These are phyloP conservation scores for Stenolophus ochropezus DNA, from an alignment of 2,888 invertebrate species.

Conservation along the genomic window DNA sequence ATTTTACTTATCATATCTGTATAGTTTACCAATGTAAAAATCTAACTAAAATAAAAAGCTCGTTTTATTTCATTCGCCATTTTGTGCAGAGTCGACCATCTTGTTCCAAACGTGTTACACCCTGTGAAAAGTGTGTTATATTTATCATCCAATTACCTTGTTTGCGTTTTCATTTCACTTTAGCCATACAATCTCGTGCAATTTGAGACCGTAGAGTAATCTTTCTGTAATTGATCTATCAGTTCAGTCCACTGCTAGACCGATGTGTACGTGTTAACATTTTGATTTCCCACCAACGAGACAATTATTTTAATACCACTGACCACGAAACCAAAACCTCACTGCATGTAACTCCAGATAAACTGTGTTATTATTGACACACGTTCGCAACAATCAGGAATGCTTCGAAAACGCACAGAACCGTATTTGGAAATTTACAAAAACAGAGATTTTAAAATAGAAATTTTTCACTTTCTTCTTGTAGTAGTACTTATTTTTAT, in stretches of 20 bases:
- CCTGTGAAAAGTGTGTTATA: not conserved
- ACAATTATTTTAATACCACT: conserved; percentile 47
- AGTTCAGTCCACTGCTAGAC: not conserved
- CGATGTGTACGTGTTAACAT: conserved; percentile 44
- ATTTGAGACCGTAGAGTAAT: not conserved
- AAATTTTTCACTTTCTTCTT: too few relatives aligned
- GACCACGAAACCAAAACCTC: conserved; percentile 34
- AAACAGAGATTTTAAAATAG: too few relatives aligned
- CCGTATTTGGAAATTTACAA: not conserved
- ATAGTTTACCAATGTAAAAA: too few relatives aligned
- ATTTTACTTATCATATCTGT: too few relatives aligned
- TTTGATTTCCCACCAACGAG: conserved; percentile 39
- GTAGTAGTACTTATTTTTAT: too few relatives aligned
- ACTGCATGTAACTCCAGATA: conserved; percentile 24
- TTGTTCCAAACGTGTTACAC: not conserved
- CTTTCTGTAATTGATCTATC: conserved; percentile 37
- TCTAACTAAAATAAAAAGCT: too few relatives aligned
- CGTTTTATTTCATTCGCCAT: not conserved
- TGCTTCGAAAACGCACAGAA: not conserved
- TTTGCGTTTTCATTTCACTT: conserved; percentile 40
- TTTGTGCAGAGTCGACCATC: not conserved
- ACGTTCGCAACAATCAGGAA: conserved; percentile 9
- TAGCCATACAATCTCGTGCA: not conserved
- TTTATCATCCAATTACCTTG: conserved; percentile 10
- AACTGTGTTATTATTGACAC: conserved; percentile 50